A percentile compares a stretch with the other conserved stretches of the same genome.
These are phyloP conservation scores for Drosophila mayri DNA, from an alignment of 1,140 invertebrate genomes.

Conservation along the genomic window DNA sequence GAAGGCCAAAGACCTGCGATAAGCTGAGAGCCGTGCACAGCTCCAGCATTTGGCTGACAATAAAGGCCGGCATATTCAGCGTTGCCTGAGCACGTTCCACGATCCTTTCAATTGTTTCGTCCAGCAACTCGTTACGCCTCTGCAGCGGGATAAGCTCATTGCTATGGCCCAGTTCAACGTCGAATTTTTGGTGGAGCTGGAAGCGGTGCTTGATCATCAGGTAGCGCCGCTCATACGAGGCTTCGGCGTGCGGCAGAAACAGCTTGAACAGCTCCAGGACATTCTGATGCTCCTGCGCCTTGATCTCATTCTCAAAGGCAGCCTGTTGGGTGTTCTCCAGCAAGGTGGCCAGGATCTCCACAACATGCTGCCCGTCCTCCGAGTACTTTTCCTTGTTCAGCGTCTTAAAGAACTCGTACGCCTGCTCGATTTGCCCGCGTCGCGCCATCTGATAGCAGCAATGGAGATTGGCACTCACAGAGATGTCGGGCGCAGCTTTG, in stretches of 20 bases:
- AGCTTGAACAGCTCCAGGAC: constrained; percentile 72
- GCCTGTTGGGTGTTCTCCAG: constrained; percentile 47
- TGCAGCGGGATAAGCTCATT: constrained; percentile 50
- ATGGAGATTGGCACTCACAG: constrained; percentile 67
- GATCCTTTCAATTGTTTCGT: constrained; percentile 67
- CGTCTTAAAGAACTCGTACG: constrained; percentile 71
- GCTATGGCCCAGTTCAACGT: constrained; percentile 47
- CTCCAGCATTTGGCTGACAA: constrained; percentile 65
- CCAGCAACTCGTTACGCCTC: constrained; percentile 53
- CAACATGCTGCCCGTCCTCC: constrained; percentile 45
- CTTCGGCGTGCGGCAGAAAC: constrained; percentile 50
- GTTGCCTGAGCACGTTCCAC: constrained; percentile 63
- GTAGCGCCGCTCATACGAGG: constrained; percentile 49
- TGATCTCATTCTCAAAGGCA: constrained; percentile 29
- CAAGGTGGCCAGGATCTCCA: constrained; percentile 59
- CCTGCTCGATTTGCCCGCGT: constrained; percentile 70
- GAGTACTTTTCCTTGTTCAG: constrained; percentile 48
- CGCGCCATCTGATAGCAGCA: constrained; percentile 77
- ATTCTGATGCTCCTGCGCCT: constrained; percentile 57
- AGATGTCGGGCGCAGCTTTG: constrained; percentile 69
- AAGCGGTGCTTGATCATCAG: constrained; percentile 64
- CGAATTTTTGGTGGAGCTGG: constrained; percentile 58
- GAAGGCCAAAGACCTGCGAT: constrained; percentile 61
- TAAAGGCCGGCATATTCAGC: constrained; percentile 65
- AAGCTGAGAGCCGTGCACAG: constrained; percentile 59